Conservation (phyloP, 2,113 vertebrate species). For the Nesogale talazaci region DNA sequence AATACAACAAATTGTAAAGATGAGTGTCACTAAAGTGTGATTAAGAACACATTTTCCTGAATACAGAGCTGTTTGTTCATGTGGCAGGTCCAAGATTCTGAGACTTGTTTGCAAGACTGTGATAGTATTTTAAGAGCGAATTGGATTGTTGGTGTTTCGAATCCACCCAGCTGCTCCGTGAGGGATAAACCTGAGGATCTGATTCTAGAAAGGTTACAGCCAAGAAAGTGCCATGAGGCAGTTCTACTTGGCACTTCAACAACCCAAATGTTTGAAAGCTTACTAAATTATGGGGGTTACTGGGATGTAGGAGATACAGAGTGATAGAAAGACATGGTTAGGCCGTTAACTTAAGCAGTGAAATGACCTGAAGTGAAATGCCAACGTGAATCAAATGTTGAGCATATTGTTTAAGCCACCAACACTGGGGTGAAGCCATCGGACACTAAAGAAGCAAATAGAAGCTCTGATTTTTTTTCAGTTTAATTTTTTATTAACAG, state of each 20-base stretch:
- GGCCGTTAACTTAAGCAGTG: conserved; percentile 61
- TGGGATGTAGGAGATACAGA: conserved; percentile 65
- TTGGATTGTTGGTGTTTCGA: neutral
- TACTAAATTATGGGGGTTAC: too few species aligned
- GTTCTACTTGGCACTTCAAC: neutral
- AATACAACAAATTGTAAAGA: neutral
- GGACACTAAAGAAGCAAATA: conserved; percentile 75
- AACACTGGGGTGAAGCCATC: conserved; percentile 78
- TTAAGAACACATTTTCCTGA: neutral
- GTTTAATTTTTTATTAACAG: conserved; percentile 20
- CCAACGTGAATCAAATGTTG: too few species aligned
- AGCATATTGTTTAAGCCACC: conserved; percentile 73
- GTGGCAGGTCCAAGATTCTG: neutral
- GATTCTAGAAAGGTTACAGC: neutral
- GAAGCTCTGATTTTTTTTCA: neutral
- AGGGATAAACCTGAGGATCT: neutral
- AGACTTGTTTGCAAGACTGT: neutral
- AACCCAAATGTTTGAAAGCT: neutral
- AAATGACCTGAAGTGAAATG: too few species aligned
- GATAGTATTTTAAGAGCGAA: neutral
- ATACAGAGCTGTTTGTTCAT: neutral
- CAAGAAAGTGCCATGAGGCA: neutral
- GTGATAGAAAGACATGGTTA: conserved; percentile 62
- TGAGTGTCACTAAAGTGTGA: neutral
- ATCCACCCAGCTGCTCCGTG: neutral